Evolutionary conservation across 2,797 vertebrate genomes (phyloP), one percentile per base, ranked within the genome.

Genomic region (Aphelocoma californica): DNA sequence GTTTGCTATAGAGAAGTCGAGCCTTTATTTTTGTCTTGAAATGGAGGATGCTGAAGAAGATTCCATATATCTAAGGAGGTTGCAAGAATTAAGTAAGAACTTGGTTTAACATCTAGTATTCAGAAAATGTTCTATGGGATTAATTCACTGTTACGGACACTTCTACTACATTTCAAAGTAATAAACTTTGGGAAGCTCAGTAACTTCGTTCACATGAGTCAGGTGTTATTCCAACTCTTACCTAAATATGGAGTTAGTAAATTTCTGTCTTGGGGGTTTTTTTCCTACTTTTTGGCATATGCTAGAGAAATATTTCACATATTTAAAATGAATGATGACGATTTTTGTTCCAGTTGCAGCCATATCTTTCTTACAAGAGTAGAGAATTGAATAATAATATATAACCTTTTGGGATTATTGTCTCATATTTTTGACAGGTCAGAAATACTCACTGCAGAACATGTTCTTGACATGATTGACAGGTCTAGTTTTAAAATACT

Each of bases 41-140:
- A 97, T 98, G 20, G 96, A 98, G 61, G 97, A 97, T 66, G 96
- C 85, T 69, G 97, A 98, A 71, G 98, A 98, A 96, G 98, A 98
- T 53, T 97, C 97, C 40, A 98, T 99, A 84, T 98, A 99, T 57
- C 98, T 99, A 90, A 99, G 98, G 96, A 98, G 98, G 90, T 96
- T 99, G 10, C 99, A 99, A 93, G 99, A 99, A 95, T 98, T 99
- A 93, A 99, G 99, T 99, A 98, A 99, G 99, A n/a, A 53, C 86
- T 84, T 71, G 36, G 18, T 26, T 83, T 60, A n/a, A 67, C 5
- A 25, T 47, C 7, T 72, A 44, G 42, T 73, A 71, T 67, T 86
- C 38, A 38, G 62, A 47, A 77, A 67, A 29, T 70, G 14, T 29
- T 84, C 47, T 57, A 5, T 0, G 1, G 25, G 51, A 83, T 72